Conservation (phyloP, 2,888 invertebrate species). For the Pseudococcus jackbeardsleyi region DNA sequence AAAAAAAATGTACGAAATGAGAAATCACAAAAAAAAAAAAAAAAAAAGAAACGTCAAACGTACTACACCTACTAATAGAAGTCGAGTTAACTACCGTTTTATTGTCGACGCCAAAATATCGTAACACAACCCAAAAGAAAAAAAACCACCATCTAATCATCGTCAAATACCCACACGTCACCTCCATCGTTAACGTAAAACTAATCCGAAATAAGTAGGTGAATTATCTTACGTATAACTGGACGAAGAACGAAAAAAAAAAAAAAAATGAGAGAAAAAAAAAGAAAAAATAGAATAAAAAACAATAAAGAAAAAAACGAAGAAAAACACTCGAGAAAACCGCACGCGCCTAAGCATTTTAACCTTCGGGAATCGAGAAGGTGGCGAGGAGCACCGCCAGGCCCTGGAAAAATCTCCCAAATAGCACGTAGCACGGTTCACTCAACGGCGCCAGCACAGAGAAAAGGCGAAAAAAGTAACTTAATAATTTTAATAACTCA, state of each 20-base stretch:
- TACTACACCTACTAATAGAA: background rate
- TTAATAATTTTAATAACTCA: conserved; percentile 52
- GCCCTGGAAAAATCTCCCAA: background rate
- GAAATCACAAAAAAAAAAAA: conserved; percentile 14
- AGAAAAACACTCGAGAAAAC: background rate
- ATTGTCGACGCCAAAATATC: conserved; percentile 11
- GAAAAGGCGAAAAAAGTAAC: conserved; percentile 13
- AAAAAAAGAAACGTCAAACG: conserved; percentile 8
- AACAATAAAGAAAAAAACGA: conserved; percentile 1
- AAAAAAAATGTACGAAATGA: conserved; percentile 26
- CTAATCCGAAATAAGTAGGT: background rate
- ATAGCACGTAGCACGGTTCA: background rate
- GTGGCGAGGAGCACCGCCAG: background rate
- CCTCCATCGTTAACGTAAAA: background rate
- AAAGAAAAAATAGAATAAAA: background rate
- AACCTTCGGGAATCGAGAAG: background rate
- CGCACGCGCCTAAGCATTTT: conserved; percentile 12
- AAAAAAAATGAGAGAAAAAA: conserved; percentile 14
- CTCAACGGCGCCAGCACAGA: background rate
- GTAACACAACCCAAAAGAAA: background rate
- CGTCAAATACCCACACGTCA: background rate
- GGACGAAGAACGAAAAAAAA: background rate
- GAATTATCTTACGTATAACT: background rate
- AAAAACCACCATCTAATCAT: background rate
- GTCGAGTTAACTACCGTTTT: conserved; percentile 4